Percentiles rank a stretch among this genome's conserved stretches.
Conservation (phyloP, 64 coral and sea anemone species). For the Pachyseris speciosa region DNA sequence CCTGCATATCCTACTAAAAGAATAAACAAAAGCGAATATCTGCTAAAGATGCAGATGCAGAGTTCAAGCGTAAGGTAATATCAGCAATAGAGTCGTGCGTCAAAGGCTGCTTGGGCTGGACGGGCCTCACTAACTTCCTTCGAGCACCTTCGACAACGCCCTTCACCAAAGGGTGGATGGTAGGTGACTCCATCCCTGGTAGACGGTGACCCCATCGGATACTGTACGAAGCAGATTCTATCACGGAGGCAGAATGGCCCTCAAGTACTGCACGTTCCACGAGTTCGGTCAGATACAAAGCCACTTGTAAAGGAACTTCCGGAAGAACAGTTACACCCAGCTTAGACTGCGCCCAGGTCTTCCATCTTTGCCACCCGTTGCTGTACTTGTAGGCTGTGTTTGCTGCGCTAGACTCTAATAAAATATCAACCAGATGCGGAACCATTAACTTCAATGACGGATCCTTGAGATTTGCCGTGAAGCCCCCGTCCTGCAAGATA, state of each 20-base stretch:
- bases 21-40: constrained; percentile 58
- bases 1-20: constrained; percentile 54
- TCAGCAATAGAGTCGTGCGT: background rate
- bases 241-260: constrained; percentile 29
- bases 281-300: constrained; percentile 49
- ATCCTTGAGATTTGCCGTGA: constrained; percentile 36
- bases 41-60: background rate
- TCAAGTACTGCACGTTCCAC: background rate
- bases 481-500: constrained; percentile 37
- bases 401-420: constrained; percentile 35
- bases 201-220: constrained; percentile 68
- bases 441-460: constrained; percentile 38
- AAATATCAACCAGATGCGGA: constrained; percentile 47
- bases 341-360: constrained; percentile 29
- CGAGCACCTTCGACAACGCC: constrained; percentile 38
- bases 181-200: constrained; percentile 28
- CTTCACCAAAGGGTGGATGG: constrained; percentile 53
- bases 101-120: constrained; percentile 39
- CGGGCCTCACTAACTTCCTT: constrained; percentile 49
- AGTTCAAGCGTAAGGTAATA: background rate
- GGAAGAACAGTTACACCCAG: constrained; percentile 32
- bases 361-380: constrained; percentile 26
- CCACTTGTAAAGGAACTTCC: constrained; percentile 48
- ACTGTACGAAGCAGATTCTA: constrained; percentile 48
- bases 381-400: constrained; percentile 21